Conservation (phyloP, 1,140 invertebrate genomes). For the Drosophila takahashii region DNA sequence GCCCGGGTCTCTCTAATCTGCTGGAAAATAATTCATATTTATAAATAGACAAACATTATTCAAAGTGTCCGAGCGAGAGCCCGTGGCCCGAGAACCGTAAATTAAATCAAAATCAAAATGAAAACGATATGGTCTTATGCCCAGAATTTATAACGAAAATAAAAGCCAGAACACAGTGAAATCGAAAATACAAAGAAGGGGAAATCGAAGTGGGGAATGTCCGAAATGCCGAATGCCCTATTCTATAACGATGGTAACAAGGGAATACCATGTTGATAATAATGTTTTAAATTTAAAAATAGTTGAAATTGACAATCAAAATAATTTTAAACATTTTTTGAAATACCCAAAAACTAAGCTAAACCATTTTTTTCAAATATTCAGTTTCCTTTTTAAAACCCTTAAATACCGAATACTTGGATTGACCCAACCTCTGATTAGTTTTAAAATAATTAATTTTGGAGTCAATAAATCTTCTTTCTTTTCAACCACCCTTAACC, state of each 20-base stretch:
- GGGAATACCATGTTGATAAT: too few relatives aligned
- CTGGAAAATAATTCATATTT: conserved; percentile 78
- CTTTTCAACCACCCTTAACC: conserved; percentile 2
- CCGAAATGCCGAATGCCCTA: conserved; percentile 9
- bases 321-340: too few relatives aligned
- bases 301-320: too few relatives aligned
- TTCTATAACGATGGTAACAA: neutral
- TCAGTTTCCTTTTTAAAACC: too few relatives aligned
- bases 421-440: neutral
- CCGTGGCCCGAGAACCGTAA: conserved; percentile 72
- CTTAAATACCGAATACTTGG: neutral
- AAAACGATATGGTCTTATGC: conserved; percentile 77
- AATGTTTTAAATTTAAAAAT: too few relatives aligned
- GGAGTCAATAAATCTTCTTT: neutral
- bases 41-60: conserved; percentile 83
- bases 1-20: conserved; percentile 50
- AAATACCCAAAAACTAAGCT: too few relatives aligned
- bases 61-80: conserved; percentile 65
- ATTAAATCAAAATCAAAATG: conserved; percentile 81
- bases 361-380: too few relatives aligned
- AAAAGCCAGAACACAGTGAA: conserved; percentile 54
- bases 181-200: conserved; percentile 44
- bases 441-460: neutral
- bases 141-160: conserved; percentile 79
- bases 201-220: neutral